Evolutionary conservation across 2,888 invertebrate species (phyloP).

Genomic region (Tiliacea citrago): DNA sequence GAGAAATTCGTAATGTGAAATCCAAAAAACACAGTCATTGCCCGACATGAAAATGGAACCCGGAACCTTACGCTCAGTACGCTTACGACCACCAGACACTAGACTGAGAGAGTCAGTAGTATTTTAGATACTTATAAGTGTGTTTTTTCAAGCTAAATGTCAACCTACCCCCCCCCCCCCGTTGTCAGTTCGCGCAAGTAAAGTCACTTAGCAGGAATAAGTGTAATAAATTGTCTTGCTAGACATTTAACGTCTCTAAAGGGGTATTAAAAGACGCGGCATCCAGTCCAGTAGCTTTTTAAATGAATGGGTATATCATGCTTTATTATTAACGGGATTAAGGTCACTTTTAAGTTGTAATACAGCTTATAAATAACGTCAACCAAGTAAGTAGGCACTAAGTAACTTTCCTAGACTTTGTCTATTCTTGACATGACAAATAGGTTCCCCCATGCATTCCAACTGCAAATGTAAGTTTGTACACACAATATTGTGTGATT

Average conservation of each 20-base stretch:
- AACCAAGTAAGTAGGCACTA: not conserved
- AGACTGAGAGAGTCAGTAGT: not conserved
- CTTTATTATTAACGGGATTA: constrained; percentile 23
- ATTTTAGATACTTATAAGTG: not conserved
- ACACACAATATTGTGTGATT: too few species aligned
- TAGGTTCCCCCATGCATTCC: too few species aligned
- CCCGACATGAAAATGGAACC: not conserved
- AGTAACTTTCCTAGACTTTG: not conserved
- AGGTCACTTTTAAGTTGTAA: constrained; percentile 8
- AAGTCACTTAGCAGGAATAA: constrained; percentile 49
- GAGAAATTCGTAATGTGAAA: not conserved
- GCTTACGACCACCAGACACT: too few species aligned
- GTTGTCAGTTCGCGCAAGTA: constrained; percentile 26
- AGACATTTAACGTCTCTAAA: constrained; percentile 39
- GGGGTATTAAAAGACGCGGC: constrained; percentile 31
- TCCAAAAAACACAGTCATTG: not conserved
- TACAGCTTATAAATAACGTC: constrained; percentile 9
- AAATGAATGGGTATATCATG: constrained; percentile 26
- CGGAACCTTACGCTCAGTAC: not conserved
- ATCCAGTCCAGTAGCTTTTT: constrained; percentile 26
- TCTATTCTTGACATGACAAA: not conserved
- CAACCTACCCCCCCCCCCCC: not conserved
- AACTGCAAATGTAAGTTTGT: too few species aligned
- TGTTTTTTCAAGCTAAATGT: constrained; percentile 11
- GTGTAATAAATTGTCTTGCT: constrained; percentile 46